phyloP scores from a whole-genome alignment of 2,888 invertebrate genomes.

The Pachliopta kotzebuea region DNA sequence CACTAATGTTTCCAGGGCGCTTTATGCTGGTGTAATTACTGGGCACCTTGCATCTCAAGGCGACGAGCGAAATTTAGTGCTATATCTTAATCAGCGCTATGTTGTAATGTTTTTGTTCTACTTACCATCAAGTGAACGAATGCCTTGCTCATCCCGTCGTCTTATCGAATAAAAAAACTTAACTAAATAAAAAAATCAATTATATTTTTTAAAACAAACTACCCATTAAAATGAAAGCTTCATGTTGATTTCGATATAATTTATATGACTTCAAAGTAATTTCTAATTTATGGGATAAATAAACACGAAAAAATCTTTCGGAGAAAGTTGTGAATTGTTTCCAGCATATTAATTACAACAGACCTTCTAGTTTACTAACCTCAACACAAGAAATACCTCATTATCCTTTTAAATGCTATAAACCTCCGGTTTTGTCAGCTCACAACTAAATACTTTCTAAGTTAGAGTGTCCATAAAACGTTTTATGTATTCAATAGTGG shows the following conservation, averaged over 20 bases:
- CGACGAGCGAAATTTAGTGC: too few relatives aligned
- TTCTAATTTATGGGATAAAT: not conserved
- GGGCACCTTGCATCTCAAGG: too few relatives aligned
- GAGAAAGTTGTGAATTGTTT: slow-evolving; percentile 13
- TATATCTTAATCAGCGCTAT: too few relatives aligned
- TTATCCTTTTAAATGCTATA: not conserved
- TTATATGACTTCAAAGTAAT: not conserved
- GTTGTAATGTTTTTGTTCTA: too few relatives aligned
- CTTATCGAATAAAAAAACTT: too few relatives aligned
- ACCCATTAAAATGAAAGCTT: not conserved
- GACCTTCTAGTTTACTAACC: slow-evolving; percentile 3
- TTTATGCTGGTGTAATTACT: too few relatives aligned
- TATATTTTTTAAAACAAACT: not conserved
- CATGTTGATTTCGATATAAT: not conserved
- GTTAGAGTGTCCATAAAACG: slow-evolving; percentile 6
- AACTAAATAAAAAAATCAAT: not conserved
- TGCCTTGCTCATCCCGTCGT: too few relatives aligned
- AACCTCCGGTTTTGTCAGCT: slow-evolving; percentile 1
- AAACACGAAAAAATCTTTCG: not conserved
- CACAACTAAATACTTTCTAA: slow-evolving; percentile 19
- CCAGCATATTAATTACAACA: slow-evolving; percentile 1
- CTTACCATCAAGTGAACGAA: too few relatives aligned
- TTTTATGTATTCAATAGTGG: not conserved
- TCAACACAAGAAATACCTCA: not conserved
- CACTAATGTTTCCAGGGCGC: too few relatives aligned